A percentile compares a stretch with the other conserved stretches of the same genome.
phyloP scores from a whole-genome alignment of 2,113 vertebrate genomes.

The Excalfactoria chinensis region DNA sequence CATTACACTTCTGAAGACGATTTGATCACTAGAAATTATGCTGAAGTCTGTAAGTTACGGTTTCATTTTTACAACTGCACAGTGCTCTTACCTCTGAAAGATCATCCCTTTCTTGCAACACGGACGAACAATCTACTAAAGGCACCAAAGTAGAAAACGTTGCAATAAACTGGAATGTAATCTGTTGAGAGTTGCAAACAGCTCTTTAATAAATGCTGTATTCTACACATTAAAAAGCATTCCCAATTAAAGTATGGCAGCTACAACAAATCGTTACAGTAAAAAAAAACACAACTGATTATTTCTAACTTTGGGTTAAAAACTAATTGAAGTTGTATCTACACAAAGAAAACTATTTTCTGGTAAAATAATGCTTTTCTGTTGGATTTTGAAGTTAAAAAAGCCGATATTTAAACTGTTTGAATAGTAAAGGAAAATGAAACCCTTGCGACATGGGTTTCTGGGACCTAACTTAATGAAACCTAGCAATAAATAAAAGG shows the following conservation, averaged over 20 bases:
- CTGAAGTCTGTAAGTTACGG: neutral
- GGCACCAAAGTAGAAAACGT: slow-evolving; percentile 99
- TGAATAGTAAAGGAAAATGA: neutral
- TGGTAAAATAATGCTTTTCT: neutral
- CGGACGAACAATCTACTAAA: slow-evolving; percentile 98
- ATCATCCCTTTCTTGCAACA: slow-evolving; percentile 91
- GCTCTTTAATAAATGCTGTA: neutral
- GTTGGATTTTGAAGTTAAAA: neutral
- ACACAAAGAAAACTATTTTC: neutral
- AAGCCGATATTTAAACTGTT: neutral
- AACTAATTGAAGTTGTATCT: neutral
- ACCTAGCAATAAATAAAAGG: neutral
- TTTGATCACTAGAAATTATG: neutral
- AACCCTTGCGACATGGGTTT: neutral
- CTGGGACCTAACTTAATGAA: neutral
- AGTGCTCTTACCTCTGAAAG: slow-evolving; percentile 89
- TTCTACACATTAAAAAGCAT: neutral
- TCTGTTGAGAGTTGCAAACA: slow-evolving; percentile 79
- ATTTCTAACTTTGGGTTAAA: neutral
- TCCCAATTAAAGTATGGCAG: neutral
- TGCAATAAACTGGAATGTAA: slow-evolving; percentile 99
- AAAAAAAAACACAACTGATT: neutral
- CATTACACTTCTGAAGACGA: neutral
- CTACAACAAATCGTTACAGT: neutral
- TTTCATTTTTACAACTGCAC: neutral